A percentile compares a stretch with the other conserved stretches of the same genome.
Conservation (phyloP, 2,888 invertebrate species). For the Erannis defoliaria region DNA sequence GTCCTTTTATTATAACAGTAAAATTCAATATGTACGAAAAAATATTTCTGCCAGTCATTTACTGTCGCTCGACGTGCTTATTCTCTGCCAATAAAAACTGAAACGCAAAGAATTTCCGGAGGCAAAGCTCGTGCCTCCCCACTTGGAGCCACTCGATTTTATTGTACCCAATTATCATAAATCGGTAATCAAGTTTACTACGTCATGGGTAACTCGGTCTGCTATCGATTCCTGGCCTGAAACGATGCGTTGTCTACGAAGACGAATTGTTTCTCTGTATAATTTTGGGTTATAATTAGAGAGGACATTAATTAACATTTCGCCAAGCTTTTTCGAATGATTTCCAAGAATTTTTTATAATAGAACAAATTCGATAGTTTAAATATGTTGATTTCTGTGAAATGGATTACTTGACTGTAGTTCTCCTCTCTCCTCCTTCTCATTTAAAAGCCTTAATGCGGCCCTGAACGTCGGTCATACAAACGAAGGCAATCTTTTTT, state of each 20-base stretch:
- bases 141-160: slow-evolving; percentile 53
- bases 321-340: background rate
- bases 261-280: slow-evolving; percentile 33
- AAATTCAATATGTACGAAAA: slow-evolving; percentile 26
- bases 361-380: no score
- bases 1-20: slow-evolving; percentile 23
- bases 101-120: slow-evolving; percentile 45
- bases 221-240: slow-evolving; percentile 53
- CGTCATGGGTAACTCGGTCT: slow-evolving; percentile 49
- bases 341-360: no score
- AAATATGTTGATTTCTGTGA: no score
- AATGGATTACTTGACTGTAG: no score
- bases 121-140: slow-evolving; percentile 38
- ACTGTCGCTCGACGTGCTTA: slow-evolving; percentile 40
- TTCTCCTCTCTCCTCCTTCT: no score
- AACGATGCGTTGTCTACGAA: slow-evolving; percentile 44
- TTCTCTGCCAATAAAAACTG: slow-evolving; percentile 45
- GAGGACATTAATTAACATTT: background rate
- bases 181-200: slow-evolving; percentile 61
- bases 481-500: no score
- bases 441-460: no score
- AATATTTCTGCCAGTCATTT: slow-evolving; percentile 40
- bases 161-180: slow-evolving; percentile 62
- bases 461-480: no score
- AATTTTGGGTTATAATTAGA: slow-evolving; percentile 1